Evolutionary conservation across 2,888 invertebrate genomes (phyloP).

Genomic region (Thereva nobilitata): DNA sequence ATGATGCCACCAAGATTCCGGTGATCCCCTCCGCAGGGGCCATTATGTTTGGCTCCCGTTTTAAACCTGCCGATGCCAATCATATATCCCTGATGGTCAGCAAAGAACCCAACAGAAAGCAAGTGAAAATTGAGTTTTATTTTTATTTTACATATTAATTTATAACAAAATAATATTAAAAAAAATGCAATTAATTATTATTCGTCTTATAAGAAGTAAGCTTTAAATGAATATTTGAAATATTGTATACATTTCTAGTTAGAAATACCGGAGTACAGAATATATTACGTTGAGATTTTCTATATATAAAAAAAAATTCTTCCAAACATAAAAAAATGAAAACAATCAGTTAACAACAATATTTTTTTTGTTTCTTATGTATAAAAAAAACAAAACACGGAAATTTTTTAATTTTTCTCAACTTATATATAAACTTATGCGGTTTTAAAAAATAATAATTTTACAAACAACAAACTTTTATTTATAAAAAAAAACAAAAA

Average conservation of each 20-base stretch:
- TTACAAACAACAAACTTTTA: slow-evolving; percentile 3
- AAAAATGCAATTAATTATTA: slow-evolving; percentile 22
- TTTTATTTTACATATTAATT: slow-evolving; percentile 28
- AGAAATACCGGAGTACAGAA: slow-evolving; percentile 9
- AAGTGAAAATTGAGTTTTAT: slow-evolving; percentile 34
- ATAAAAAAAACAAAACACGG: slow-evolving; percentile 7
- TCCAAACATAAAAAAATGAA: slow-evolving; percentile 26
- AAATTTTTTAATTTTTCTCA: slow-evolving; percentile 4
- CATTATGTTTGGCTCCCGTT: slow-evolving; percentile 52
- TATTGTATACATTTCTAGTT: slow-evolving; percentile 30
- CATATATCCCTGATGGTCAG: slow-evolving; percentile 51
- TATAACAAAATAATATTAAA: slow-evolving; percentile 7
- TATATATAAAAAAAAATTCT: slow-evolving; percentile 8
- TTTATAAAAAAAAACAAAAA: slow-evolving; percentile 4
- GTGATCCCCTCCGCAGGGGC: slow-evolving; percentile 71
- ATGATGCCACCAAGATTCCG: slow-evolving; percentile 86
- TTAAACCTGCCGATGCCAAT: slow-evolving; percentile 55
- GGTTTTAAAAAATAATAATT: slow-evolving; percentile 15
- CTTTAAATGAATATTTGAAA: slow-evolving; percentile 31
- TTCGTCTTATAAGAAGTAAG: slow-evolving; percentile 25
- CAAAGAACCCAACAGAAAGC: slow-evolving; percentile 34
- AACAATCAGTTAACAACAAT: slow-evolving; percentile 18
- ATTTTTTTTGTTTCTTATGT: no score
- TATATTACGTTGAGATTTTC: slow-evolving; percentile 25
- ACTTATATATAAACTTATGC: slow-evolving; percentile 12